Conservation (phyloP, 2,888 invertebrate species). For the Laothoe populi region DNA sequence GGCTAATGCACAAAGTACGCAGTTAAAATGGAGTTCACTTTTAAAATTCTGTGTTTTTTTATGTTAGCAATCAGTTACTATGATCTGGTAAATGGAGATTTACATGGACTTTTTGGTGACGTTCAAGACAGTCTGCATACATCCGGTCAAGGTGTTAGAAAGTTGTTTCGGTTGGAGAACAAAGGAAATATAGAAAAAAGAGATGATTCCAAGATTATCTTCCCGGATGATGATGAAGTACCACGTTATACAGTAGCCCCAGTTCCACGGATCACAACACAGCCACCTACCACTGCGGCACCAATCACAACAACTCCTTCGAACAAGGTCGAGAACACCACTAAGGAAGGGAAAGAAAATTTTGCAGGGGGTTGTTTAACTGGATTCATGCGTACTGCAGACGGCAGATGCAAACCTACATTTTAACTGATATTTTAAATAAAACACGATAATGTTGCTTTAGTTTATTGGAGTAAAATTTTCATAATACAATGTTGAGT, state of each 20-base stretch:
- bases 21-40: conserved; percentile 52
- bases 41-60: conserved; percentile 45
- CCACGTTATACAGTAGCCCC: conserved; percentile 7
- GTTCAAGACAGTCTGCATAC: conserved; percentile 47
- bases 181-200: conserved; percentile 26
- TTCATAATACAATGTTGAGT: background rate
- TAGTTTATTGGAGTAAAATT: conserved; percentile 7
- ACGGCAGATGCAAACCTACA: conserved; percentile 68
- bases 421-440: conserved; percentile 34
- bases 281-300: conserved; percentile 29
- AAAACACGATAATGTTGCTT: background rate
- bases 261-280: background rate
- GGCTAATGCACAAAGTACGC: conserved; percentile 34
- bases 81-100: conserved; percentile 46
- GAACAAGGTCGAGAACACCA: conserved; percentile 33
- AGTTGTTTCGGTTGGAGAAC: conserved; percentile 42
- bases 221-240: background rate
- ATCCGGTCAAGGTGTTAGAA: conserved; percentile 47
- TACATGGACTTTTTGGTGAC: conserved; percentile 48
- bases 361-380: conserved; percentile 59
- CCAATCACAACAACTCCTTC: conserved; percentile 34
- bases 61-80: conserved; percentile 42
- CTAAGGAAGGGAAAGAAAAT: conserved; percentile 62
- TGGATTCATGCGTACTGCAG: conserved; percentile 62
- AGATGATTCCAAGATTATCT: background rate